Evolutionary conservation across 1,140 invertebrate genomes (phyloP).

Genomic region (Cephus cinctus): DNA sequence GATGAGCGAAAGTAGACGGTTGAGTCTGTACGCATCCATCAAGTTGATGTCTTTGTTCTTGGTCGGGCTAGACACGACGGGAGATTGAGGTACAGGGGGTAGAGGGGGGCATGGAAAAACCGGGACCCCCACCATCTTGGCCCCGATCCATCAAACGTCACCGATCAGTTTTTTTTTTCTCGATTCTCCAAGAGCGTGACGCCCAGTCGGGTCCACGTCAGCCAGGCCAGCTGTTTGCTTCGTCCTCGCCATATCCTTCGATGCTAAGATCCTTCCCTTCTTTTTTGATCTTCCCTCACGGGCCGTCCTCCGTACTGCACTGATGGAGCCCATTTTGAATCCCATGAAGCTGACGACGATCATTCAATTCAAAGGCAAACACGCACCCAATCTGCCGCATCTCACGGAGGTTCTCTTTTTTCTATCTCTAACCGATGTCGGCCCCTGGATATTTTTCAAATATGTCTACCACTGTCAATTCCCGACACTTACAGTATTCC

Average conservation of each 20-base stretch:
- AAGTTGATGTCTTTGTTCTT: constrained; percentile 49
- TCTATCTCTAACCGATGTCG: neutral
- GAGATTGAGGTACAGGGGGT: constrained; percentile 32
- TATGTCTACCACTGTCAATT: too few relatives aligned
- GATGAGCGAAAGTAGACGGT: constrained; percentile 42
- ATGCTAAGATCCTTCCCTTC: too few relatives aligned
- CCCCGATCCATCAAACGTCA: constrained; percentile 49
- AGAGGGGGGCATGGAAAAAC: constrained; percentile 26
- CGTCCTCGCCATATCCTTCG: too few relatives aligned
- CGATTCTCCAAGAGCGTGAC: constrained; percentile 28
- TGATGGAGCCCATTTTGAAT: constrained; percentile 36
- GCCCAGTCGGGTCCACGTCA: constrained; percentile 4
- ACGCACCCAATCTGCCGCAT: constrained; percentile 9
- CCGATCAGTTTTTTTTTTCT: constrained; percentile 43
- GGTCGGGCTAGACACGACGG: constrained; percentile 29
- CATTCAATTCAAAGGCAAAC: constrained; percentile 26
- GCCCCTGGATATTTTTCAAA: too few relatives aligned
- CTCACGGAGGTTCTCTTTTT: constrained; percentile 12
- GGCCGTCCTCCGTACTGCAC: neutral
- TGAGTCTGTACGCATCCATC: constrained; percentile 37
- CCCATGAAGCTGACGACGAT: constrained; percentile 19
- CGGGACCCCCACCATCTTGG: constrained; percentile 18
- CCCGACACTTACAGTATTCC: too few relatives aligned
- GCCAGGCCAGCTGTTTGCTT: too few relatives aligned
- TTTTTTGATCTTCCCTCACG: constrained; percentile 1